Percentiles rank a stretch among this genome's conserved stretches.
phyloP scores from a whole-genome alignment of 2,797 vertebrate genomes.

The Philypnodon macrostomus region DNA sequence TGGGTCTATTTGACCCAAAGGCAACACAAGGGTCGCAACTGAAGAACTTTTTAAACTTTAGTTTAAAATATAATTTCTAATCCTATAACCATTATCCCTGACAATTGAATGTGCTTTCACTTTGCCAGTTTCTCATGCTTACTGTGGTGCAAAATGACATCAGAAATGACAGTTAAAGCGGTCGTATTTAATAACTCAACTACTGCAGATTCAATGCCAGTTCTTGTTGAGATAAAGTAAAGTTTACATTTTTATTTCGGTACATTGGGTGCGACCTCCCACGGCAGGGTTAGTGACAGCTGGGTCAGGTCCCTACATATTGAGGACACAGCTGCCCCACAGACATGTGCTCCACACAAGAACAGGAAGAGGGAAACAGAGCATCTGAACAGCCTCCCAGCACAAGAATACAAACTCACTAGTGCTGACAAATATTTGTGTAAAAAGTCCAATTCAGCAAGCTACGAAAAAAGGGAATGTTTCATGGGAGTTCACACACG shows the following conservation, averaged over 20 bases:
- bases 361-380: slow-evolving; percentile 60
- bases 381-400: slow-evolving; percentile 54
- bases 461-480: no score
- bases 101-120: no score
- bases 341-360: slow-evolving; percentile 64
- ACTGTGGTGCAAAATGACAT: neutral
- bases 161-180: slow-evolving; percentile 35
- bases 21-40: no score
- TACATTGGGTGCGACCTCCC: slow-evolving; percentile 58
- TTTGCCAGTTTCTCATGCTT: no score
- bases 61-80: no score
- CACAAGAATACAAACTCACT: slow-evolving; percentile 46
- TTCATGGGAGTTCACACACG: no score
- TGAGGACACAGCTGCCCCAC: slow-evolving; percentile 80
- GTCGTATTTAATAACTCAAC: slow-evolving; percentile 50
- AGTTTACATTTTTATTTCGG: slow-evolving; percentile 56
- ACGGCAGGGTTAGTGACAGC: slow-evolving; percentile 76
- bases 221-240: slow-evolving; percentile 55
- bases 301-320: slow-evolving; percentile 81
- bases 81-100: no score
- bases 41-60: no score
- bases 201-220: slow-evolving; percentile 54
- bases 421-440: slow-evolving; percentile 32
- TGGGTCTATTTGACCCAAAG: no score
- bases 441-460: slow-evolving; percentile 30